These are phyloP conservation scores for Thalassaphorura encarpata DNA, from an alignment of 1,140 invertebrate species.

Conservation along the genomic window DNA sequence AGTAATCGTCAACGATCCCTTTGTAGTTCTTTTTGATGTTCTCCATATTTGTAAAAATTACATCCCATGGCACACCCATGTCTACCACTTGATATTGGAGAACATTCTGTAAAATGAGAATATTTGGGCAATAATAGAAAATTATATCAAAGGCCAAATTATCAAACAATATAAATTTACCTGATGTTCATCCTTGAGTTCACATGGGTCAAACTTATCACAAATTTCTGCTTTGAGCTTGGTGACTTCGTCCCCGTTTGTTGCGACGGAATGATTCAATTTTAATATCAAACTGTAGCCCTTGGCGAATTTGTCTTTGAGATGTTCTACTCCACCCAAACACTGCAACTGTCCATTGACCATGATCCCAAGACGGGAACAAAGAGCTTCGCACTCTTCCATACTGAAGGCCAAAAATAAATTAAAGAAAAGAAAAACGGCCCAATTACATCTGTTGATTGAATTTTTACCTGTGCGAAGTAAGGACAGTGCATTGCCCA, in stretches of 20 bases:
- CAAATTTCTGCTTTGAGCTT: slow-evolving; percentile 11
- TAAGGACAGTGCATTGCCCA: slow-evolving; percentile 30
- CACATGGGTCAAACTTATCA: slow-evolving; percentile 22
- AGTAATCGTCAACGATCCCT: slow-evolving; percentile 48
- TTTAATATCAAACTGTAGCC: slow-evolving; percentile 46
- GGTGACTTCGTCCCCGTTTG: not conserved
- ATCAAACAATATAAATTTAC: slow-evolving; percentile 6
- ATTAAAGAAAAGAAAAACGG: not conserved
- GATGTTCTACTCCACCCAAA: slow-evolving; percentile 38
- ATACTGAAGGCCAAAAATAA: slow-evolving; percentile 27
- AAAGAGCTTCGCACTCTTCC: slow-evolving; percentile 43
- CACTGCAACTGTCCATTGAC: slow-evolving; percentile 40
- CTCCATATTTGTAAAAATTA: slow-evolving; percentile 48
- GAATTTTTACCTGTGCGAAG: slow-evolving; percentile 36
- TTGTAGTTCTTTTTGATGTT: slow-evolving; percentile 36
- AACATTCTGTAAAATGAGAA: slow-evolving; percentile 39
- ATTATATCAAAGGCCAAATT: not conserved
- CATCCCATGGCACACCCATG: slow-evolving; percentile 39
- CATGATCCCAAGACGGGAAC: slow-evolving; percentile 40
- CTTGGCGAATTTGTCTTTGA: slow-evolving; percentile 45
- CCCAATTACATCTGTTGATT: too few species aligned
- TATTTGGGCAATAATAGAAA: not conserved
- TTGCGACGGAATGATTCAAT: slow-evolving; percentile 20
- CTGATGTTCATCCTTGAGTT: slow-evolving; percentile 30
- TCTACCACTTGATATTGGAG: slow-evolving; percentile 46